Evolutionary conservation across 2,797 vertebrate species (phyloP), one percentile per base, ranked within the genome.

Genomic region (Hirundo rustica): DNA sequence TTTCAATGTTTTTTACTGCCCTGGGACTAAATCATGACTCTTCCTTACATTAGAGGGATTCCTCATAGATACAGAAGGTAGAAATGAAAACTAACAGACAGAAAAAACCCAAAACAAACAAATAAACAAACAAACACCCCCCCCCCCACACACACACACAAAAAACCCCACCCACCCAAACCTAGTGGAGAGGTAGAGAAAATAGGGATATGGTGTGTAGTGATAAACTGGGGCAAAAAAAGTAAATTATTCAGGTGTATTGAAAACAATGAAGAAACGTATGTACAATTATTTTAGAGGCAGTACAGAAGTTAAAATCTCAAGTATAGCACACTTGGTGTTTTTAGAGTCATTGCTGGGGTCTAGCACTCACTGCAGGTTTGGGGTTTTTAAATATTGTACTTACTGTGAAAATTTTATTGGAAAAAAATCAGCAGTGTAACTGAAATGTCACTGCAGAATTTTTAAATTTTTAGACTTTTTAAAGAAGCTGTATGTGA

Each of bases 1-100:
- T 92, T 47, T 93, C 34, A 76, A 1, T 71, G 60, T 85, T 91
- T 89, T 74, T 95, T 57, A 72, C 20, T 89, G 30, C 92, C 45
- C 22, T 44, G 55, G 32, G 87, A 92, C 66, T 83, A 93, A 92
- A 82, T 67, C 8, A 5, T 94, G 68, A 72, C 38, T 92, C 29
- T 82, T 67, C 53, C 66, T 93, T 91, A 58, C 15, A 32, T 84
- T 81, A 72, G 45, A 79, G 47, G 26, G 32, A 74, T 86, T 80
- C 50, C 11, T 82, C 15, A 44, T 78, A 55, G 79, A 66, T 82
- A 64, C 16, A 67, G 67, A 85, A 74, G 16, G 13, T 26, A 65
- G 44, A 91, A 53, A 66, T 13, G 7, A 85, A 76, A 91, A 76
- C 9, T 55, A 92, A 58, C 20, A 65, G 40, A 13, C 55, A 61